Evolutionary conservation across 2,888 invertebrate species (phyloP), one percentile per base, ranked within the genome.

Genomic region (Epistrophe eligans): DNA sequence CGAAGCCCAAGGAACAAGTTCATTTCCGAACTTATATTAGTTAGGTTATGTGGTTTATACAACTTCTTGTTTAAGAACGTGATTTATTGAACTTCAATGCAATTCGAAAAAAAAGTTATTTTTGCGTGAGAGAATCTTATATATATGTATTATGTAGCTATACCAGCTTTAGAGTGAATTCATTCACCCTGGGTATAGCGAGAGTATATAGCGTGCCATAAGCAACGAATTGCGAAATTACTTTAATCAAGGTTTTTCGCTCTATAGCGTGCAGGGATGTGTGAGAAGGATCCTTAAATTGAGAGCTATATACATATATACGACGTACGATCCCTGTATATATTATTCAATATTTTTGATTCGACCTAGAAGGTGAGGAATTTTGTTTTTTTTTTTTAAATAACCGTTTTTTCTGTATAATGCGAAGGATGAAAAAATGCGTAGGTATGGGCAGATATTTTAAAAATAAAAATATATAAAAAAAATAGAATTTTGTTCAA

Each of bases 11-110:
- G 35, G 62, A 73, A 57, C 35, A 85, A 85, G 81, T 85, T 85
- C 70, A 82, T 82, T 81, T 77, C 66, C 74, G 15, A 85, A 85
- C 82, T 85, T 85, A 81, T 71, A 82, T 77, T 85, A 82, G 64
- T 55, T 77, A 62, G 15, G 19, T 24, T 40, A 38, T 70, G 67
- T 45, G 82, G 81, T 79, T 77, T 74, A 24, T 24, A 82, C 70
- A 82, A 81, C 85, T 85, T 82, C 24, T 85, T 74, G 58, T 82
- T 74, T 64, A n/a, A 74, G 82, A 67, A 85, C 85, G 85, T 85
- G 82, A 85, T 81, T 82, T 85, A 82, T 85, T 85, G 82, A 85
- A 81, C 81, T 82, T 74, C 48, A 79, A 79, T 82, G 85, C 84
- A 85, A 77, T 81, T 81, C n/a, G 40, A 35, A 64, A 73, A n/a